phyloP scores from a whole-genome alignment of 2,113 vertebrate species.

The Scartelaos histophorus region DNA sequence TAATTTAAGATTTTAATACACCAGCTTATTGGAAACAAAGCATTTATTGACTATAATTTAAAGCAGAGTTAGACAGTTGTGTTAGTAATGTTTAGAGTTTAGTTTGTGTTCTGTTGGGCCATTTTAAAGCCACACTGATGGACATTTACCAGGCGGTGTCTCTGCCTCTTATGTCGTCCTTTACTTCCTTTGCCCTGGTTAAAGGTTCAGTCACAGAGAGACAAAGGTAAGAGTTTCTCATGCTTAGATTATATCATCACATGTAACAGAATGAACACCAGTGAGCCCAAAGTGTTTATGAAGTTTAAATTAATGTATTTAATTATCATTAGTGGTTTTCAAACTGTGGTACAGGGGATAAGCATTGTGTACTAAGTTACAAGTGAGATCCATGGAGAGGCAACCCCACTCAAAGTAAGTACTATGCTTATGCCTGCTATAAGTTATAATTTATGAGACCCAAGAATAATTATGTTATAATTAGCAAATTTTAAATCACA shows the following conservation, averaged over 20 bases:
- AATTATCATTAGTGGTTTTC: slow-evolving; percentile 18
- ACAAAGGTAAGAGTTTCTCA: slow-evolving; percentile 40
- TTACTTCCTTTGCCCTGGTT: slow-evolving; percentile 82
- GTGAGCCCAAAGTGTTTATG: slow-evolving; percentile 11
- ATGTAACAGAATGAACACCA: slow-evolving; percentile 10
- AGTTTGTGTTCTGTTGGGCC: slow-evolving; percentile 38
- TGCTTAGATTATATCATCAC: slow-evolving; percentile 26
- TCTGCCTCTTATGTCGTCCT: slow-evolving; percentile 80
- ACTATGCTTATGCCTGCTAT: too few species aligned
- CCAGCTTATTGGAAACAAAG: slow-evolving; percentile 22
- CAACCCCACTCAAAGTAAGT: too few species aligned
- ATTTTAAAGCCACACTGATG: slow-evolving; percentile 29
- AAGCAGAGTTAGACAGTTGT: slow-evolving; percentile 9
- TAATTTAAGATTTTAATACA: background rate
- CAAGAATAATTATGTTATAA: too few species aligned
- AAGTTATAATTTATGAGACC: too few species aligned
- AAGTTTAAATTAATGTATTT: slow-evolving; percentile 10
- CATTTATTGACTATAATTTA: slow-evolving; percentile 7
- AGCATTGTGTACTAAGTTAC: too few species aligned
- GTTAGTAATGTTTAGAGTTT: slow-evolving; percentile 45
- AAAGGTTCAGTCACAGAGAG: slow-evolving; percentile 67
- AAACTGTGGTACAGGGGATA: background rate
- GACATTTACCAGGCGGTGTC: slow-evolving; percentile 79
- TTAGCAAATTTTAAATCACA: too few species aligned
- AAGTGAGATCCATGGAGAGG: too few species aligned